Evolutionary conservation across 2,797 vertebrate genomes (phyloP), one percentile per base, ranked within the genome.

Genomic region (Phrynocephalus guinanensis): DNA sequence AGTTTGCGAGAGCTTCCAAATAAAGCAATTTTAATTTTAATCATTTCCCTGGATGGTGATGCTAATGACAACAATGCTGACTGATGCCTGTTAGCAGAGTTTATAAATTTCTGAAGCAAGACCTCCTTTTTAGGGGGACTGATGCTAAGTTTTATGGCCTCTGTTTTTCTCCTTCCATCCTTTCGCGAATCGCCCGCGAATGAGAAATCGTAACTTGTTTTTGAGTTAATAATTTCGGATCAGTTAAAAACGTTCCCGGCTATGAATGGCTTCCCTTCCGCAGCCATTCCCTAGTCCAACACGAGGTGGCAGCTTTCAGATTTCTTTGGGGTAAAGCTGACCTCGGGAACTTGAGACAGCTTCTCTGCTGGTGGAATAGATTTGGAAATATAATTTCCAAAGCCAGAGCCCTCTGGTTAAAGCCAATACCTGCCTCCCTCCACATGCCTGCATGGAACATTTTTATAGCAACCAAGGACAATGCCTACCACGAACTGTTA

Each of bases 291-390:
- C 52, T 0, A 5, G 0, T 3, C 0, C 0, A 88, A 92, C 96
- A 90, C 95, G 95, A 97, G 96, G 95, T 96, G 96, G 97, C 94
- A 88, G 76, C 89, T 67, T 76, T 79, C 91, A 93, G 94, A 60
- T 2, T 2, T 16, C 20, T 22, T 56, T 0, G 24, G 86, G 60
- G 48, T 66, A 90, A 84, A 10, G 1, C 44, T 16, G 56, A 13
- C 50, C 56, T 2, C 28, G 67, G 63, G 56, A 60, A 81, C 6
- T 81, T 18, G 73, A 1, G 8, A 24, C n/a, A 16, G 20, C 38
- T 82, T 78, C 28, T 60, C 85, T 3, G 18, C 33, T 18, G 50
- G 86, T 89, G 52, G 73, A 6, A 3, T 76, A 82, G 28, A 0
- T 30, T 16, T 82, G 84, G 87, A 63, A 63, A 63, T 16, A 63